Conservation (phyloP, 2,888 invertebrate genomes). For the Eristalis arbustorum region DNA sequence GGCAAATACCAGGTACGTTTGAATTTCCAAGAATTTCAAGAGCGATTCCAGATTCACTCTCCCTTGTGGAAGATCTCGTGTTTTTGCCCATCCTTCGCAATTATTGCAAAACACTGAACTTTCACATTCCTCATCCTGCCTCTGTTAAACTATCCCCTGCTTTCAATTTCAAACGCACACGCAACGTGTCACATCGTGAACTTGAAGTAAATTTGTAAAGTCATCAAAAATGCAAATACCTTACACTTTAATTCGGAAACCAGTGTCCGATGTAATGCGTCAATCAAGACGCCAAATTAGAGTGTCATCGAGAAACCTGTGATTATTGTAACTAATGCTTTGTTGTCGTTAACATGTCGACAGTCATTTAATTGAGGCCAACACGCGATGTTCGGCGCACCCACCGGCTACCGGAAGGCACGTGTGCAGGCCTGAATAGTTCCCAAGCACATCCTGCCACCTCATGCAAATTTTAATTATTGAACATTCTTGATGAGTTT, state of each 20-base stretch:
- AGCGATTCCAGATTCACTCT: too few relatives aligned
- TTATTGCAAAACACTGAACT: too few relatives aligned
- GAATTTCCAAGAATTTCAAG: too few relatives aligned
- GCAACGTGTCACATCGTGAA: not conserved
- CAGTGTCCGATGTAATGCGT: not conserved
- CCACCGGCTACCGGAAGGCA: not conserved
- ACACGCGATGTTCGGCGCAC: not conserved
- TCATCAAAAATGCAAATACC: not conserved
- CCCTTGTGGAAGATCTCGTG: too few relatives aligned
- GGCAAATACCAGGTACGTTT: too few relatives aligned
- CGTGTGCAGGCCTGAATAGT: not conserved
- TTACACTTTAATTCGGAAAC: not conserved
- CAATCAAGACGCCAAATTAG: not conserved
- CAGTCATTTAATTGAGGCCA: not conserved
- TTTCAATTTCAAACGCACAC: not conserved
- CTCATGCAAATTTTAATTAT: not conserved
- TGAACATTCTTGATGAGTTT: not conserved
- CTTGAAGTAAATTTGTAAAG: not conserved
- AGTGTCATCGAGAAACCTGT: not conserved
- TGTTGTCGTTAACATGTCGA: not conserved
- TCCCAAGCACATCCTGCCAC: not conserved
- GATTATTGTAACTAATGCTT: not conserved
- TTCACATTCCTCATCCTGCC: too few relatives aligned
- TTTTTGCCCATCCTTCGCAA: too few relatives aligned
- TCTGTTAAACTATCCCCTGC: not conserved